Evolutionary conservation across 2,113 vertebrate genomes (phyloP), one percentile per base, ranked within the genome.

Genomic region (Numida meleagris): DNA sequence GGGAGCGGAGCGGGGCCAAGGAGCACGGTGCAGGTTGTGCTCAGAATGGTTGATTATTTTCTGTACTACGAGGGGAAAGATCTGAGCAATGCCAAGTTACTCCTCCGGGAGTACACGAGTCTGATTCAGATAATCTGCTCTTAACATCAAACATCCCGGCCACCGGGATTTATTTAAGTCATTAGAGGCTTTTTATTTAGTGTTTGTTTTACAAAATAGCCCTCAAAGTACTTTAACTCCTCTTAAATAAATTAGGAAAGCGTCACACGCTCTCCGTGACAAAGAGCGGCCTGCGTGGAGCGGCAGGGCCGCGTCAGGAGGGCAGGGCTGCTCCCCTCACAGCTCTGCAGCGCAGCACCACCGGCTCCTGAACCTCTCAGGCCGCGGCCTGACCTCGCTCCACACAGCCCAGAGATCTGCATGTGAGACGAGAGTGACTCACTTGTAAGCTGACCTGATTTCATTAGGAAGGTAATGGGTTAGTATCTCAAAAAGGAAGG

Each of bases 141-240:
- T 19, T 19, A 82, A 63, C 38, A 90, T 81, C 83, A 92, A 36
- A 77, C 46, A 55, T 15, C 63, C 33, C 82, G 10, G 29, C 62
- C 88, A 86, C 33, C 11, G 82, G 83, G 86, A 72, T 90, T 93
- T 76, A 87, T 55, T 86, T 19, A 68, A 93, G 90, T 72, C 83
- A 68, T 86, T 86, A 95, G 90, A 73, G 14, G 57, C 36, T 89
- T 84, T 92, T 79, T 92, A 93, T 83, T 93, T 88, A 71, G 59
- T 61, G 42, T 46, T 74, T 67, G 45, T 48, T 58, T 43, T 61
- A 79, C 48, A 76, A 87, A 93, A 79, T 40, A 31, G 46, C 65
- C 53, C 71, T 79, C 73, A 4, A 79, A 89, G 90, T 34, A 58
- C 78, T 89, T 76, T 12, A 85, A 70, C 65, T 62, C 48, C 88